These are phyloP conservation scores for Anoura caudifer DNA, from an alignment of 2,113 vertebrate genomes.

Conservation along the genomic window DNA sequence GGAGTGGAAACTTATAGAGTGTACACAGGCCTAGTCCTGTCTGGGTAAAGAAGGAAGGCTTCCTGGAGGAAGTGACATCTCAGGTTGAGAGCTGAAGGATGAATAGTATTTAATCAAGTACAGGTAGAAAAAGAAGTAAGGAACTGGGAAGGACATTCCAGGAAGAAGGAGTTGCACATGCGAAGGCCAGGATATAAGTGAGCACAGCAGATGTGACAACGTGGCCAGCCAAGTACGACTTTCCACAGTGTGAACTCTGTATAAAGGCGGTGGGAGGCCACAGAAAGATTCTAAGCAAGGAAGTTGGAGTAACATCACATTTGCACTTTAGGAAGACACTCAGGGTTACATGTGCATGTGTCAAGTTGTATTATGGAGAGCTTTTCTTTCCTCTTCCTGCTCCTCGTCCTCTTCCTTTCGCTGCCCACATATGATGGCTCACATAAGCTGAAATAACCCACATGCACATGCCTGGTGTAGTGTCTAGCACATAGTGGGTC, in stretches of 20 bases:
- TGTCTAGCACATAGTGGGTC: background rate
- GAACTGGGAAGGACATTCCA: background rate
- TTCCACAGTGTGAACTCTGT: background rate
- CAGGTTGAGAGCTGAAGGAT: background rate
- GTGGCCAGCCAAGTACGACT: background rate
- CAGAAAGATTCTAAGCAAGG: background rate
- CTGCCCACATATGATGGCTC: background rate
- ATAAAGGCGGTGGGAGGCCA: background rate
- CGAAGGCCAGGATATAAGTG: background rate
- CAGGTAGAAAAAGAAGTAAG: background rate
- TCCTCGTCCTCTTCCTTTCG: background rate
- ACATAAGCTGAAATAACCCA: background rate
- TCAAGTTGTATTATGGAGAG: background rate
- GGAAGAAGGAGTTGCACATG: background rate
- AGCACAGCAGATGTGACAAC: background rate
- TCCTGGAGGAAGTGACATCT: slow-evolving; percentile 7
- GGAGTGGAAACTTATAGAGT: background rate
- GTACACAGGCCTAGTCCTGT: background rate
- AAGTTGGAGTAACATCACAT: background rate
- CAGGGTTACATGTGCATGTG: background rate
- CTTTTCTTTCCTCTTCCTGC: background rate
- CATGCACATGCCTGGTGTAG: background rate
- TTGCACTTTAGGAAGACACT: background rate
- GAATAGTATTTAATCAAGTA: background rate
- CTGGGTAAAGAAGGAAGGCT: background rate